A percentile compares a stretch with the other conserved stretches of the same genome.
Evolutionary conservation across 1,140 invertebrate species (phyloP).

Genomic region (Dryas iulia): DNA sequence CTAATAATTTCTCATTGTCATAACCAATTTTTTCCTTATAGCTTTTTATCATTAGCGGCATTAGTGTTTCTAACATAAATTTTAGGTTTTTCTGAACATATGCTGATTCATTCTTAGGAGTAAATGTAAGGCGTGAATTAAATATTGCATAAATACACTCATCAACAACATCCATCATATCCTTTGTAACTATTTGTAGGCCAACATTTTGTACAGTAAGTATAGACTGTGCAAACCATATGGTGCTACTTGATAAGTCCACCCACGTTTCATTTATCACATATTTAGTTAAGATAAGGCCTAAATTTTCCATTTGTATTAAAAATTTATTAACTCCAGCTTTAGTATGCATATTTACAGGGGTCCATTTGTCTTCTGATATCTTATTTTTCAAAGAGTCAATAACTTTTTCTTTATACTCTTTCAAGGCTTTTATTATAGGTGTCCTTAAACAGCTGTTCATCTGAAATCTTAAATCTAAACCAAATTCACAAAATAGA

Average conservation of each 20-base stretch:
- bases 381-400: conserved; percentile 77
- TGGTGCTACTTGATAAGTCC: conserved; percentile 77
- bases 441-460: conserved; percentile 88
- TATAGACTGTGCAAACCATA: conserved; percentile 78
- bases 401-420: conserved; percentile 75
- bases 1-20: conserved; percentile 74
- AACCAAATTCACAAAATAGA: conserved; percentile 81
- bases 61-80: conserved; percentile 75
- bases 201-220: conserved; percentile 75
- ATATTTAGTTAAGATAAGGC: conserved; percentile 77
- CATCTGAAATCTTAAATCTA: conserved; percentile 89
- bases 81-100: conserved; percentile 77
- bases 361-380: conserved; percentile 78
- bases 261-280: conserved; percentile 80
- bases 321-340: conserved; percentile 73
- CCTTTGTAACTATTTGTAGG: conserved; percentile 73
- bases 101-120: conserved; percentile 68
- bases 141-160: conserved; percentile 76
- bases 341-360: conserved; percentile 79
- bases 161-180: conserved; percentile 77
- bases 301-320: conserved; percentile 76
- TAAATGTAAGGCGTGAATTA: conserved; percentile 68
- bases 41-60: conserved; percentile 72
- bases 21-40: conserved; percentile 77
- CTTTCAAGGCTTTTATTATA: conserved; percentile 72